Percentiles rank a stretch among this genome's conserved stretches.
Evolutionary conservation across 2,797 vertebrate genomes (phyloP).

Genomic region (Enteromius unitaeniatus): DNA sequence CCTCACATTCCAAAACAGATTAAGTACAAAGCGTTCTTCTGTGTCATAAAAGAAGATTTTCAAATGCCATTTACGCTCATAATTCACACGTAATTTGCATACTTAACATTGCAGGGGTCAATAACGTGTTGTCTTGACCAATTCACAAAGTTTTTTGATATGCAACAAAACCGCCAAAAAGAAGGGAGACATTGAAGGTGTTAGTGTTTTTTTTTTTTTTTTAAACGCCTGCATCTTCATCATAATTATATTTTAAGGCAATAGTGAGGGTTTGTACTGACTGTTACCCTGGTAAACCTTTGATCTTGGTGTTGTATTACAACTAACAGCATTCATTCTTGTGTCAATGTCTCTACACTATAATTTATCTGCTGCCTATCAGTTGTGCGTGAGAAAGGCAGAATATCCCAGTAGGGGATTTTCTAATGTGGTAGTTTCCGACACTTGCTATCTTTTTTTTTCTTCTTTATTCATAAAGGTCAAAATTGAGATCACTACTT

Average conservation of each 20-base stretch:
- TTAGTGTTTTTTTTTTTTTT: not conserved
- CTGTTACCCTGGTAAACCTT: conserved; percentile 4
- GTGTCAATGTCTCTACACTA: conserved; percentile 29
- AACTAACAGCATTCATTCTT: conserved; percentile 24
- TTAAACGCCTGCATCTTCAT: not conserved
- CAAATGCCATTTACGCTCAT: conserved; percentile 58
- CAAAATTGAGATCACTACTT: not conserved
- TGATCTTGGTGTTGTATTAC: conserved; percentile 44
- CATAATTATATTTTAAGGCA: conserved; percentile 8
- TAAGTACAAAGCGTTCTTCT: conserved; percentile 77
- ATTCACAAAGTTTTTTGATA: not conserved
- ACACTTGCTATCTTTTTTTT: not conserved
- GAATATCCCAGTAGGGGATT: conserved; percentile 23
- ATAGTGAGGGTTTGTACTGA: conserved; percentile 11
- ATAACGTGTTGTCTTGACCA: not conserved
- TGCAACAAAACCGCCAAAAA: not conserved
- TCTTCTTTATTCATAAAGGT: not conserved
- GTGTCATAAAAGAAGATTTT: conserved; percentile 65
- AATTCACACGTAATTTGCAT: conserved; percentile 48
- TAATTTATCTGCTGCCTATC: conserved; percentile 18
- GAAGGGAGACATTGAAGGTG: conserved; percentile 2
- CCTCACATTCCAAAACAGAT: conserved; percentile 82
- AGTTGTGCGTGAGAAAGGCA: conserved; percentile 42
- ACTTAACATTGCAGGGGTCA: conserved; percentile 22
- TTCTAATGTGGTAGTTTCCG: conserved; percentile 13